These are phyloP conservation scores for Noctua janthe DNA, from an alignment of 2,888 invertebrate genomes.

Conservation along the genomic window DNA sequence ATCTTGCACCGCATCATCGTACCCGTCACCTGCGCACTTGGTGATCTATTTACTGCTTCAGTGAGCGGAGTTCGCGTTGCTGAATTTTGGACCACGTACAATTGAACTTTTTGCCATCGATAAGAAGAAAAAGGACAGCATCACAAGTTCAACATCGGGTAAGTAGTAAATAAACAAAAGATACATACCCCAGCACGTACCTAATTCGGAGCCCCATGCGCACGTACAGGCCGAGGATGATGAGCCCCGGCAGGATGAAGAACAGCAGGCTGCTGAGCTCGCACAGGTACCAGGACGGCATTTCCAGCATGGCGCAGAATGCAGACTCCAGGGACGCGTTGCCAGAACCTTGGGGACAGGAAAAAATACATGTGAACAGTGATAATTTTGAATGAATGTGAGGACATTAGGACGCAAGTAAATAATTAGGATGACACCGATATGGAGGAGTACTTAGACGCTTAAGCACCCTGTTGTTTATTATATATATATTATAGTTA, in stretches of 20 bases:
- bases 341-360: constrained; percentile 78
- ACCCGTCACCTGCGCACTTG: neutral
- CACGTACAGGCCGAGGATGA: constrained; percentile 93
- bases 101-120: neutral
- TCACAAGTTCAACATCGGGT: neutral
- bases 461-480: no score
- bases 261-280: constrained; percentile 95
- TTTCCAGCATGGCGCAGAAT: constrained; percentile 94
- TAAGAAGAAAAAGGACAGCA: neutral
- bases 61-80: neutral
- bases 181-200: constrained; percentile 85
- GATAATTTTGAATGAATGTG: no score
- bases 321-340: constrained; percentile 92
- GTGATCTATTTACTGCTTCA: neutral
- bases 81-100: neutral
- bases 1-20: neutral
- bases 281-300: constrained; percentile 92
- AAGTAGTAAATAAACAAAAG: constrained; percentile 10
- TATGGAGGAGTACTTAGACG: no score
- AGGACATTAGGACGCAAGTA: no score
- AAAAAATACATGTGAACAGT: neutral
- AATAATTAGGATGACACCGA: no score
- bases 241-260: constrained; percentile 94
- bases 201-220: constrained; percentile 94
- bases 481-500: no score